Conservation (phyloP, 1,140 invertebrate genomes). For the Berghia stephanieae region DNA sequence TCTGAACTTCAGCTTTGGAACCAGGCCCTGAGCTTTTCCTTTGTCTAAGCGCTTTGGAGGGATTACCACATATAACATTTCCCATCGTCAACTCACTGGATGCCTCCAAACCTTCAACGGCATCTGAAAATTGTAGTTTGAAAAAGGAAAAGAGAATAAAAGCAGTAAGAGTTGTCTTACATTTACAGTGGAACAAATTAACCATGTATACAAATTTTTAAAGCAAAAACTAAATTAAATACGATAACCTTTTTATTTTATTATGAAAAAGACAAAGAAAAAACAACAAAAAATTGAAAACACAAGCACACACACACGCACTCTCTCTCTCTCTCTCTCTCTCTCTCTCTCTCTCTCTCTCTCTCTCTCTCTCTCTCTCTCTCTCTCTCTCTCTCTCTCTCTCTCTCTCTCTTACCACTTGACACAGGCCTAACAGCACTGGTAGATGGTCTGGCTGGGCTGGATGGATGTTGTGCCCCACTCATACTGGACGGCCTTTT, state of each 20-base stretch:
- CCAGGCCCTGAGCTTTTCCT: constrained; percentile 41
- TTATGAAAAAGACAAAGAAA: too few relatives aligned
- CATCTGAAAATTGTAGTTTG: constrained; percentile 25
- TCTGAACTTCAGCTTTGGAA: constrained; percentile 38
- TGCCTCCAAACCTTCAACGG: constrained; percentile 43
- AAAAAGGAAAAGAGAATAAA: background rate
- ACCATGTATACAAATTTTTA: background rate
- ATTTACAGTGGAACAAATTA: too few relatives aligned
- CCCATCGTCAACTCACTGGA: constrained; percentile 62
- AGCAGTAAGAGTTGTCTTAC: background rate
- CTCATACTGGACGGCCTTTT: background rate
- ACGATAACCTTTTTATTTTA: too few relatives aligned
- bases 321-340: too few relatives aligned
- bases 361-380: too few relatives aligned
- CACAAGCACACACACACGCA: too few relatives aligned
- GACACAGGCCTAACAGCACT: background rate
- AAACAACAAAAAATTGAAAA: too few relatives aligned
- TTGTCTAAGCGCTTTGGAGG: constrained; percentile 58
- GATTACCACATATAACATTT: constrained; percentile 65
- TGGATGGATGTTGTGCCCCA: too few relatives aligned
- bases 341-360: too few relatives aligned
- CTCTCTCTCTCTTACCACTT: background rate
- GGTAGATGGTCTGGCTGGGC: background rate
- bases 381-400: background rate
- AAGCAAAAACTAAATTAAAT: background rate